Base-by-base conservation (phyloP, 2,888 invertebrate genomes). In the Drosophila yooni region DNA sequence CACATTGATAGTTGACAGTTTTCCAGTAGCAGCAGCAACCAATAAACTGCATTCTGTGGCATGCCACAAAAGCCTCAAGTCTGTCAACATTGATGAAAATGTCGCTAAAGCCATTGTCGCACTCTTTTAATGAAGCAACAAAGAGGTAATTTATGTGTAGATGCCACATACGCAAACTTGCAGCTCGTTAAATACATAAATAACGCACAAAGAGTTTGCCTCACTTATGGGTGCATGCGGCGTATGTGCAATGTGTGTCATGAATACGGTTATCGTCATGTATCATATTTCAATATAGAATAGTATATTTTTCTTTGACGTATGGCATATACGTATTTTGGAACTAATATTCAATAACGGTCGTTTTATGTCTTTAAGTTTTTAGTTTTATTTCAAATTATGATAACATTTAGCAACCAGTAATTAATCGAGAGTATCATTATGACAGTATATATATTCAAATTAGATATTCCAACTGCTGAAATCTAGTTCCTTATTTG, bases 81-180 rank as follows among this genome's bases (percentile, higher is more conserved):
- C 83, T 86, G 86, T 86, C 88, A 86, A 88, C 88, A 83, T 77
- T 76, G 82, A 82, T 83, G 74, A 85, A 85, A 85, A 83, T 79
- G 66, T 65, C 69, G 66, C 56, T 70, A 61, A 64, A 63, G 67
- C 52, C 57, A 69, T 71, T 70, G 63, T 54, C 63, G 60, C 74
- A 76, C 79, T 85, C 76, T 81, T 76, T 81, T 88, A 85, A 88
- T 85, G 85, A 85, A 81, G 79, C 73, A 82, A 73, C 80, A 77
- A 79, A 76, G 80, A 84, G 81, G 61, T 78, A 70, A 70, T 64
- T 63, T 78, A 78, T 64, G 58, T 57, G 36, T 60, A 31, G 38
- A 54, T 33, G 53, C 50, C 60, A 63, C 54, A 67, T 72, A 51
- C 56, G 61, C 69, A 65, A 74, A 76, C 62, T 70, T 67, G 70